A percentile compares a stretch with the other conserved stretches of the same genome.
Conservation (phyloP, 2,797 vertebrate genomes). For the Champsocephalus gunnari region DNA sequence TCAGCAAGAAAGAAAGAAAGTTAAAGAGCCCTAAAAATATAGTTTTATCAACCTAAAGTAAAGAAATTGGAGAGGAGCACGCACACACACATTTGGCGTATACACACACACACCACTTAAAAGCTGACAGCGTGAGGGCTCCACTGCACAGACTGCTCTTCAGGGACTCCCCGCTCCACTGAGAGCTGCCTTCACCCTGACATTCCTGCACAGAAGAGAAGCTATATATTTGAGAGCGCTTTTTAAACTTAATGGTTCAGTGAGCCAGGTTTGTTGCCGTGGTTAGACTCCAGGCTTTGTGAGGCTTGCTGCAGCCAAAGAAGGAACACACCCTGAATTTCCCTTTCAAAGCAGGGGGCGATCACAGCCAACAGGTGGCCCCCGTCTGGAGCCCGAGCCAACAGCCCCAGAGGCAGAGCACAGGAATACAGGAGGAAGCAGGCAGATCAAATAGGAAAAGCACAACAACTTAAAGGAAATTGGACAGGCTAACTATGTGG, state of each 20-base stretch:
- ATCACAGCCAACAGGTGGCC: conserved; percentile 65
- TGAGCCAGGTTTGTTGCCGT: conserved; percentile 56
- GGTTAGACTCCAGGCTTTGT: conserved; percentile 35
- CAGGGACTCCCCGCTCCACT: conserved; percentile 44
- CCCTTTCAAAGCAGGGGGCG: conserved; percentile 49
- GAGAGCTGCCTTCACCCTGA: conserved; percentile 56
- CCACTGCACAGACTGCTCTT: conserved; percentile 51
- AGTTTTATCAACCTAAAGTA: background rate
- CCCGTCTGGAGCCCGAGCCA: conserved; percentile 52
- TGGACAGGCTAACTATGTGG: conserved; percentile 50
- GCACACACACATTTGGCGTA: conserved; percentile 1
- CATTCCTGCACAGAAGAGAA: conserved; percentile 41
- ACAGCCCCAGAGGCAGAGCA: conserved; percentile 36
- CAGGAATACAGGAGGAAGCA: conserved; percentile 24
- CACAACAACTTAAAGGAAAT: conserved; percentile 54
- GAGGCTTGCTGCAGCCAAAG: conserved; percentile 47
- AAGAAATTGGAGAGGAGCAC: conserved; percentile 4
- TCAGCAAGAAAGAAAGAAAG: conserved; percentile 2
- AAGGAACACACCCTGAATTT: background rate
- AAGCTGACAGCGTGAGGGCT: conserved; percentile 46
- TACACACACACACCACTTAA: conserved; percentile 14
- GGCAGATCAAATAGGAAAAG: conserved; percentile 57
- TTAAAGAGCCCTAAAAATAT: background rate
- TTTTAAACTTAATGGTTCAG: conserved; percentile 63
- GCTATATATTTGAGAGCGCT: conserved; percentile 41